Conservation (phyloP, 1,140 invertebrate genomes). For the Psix sp. region DNA sequence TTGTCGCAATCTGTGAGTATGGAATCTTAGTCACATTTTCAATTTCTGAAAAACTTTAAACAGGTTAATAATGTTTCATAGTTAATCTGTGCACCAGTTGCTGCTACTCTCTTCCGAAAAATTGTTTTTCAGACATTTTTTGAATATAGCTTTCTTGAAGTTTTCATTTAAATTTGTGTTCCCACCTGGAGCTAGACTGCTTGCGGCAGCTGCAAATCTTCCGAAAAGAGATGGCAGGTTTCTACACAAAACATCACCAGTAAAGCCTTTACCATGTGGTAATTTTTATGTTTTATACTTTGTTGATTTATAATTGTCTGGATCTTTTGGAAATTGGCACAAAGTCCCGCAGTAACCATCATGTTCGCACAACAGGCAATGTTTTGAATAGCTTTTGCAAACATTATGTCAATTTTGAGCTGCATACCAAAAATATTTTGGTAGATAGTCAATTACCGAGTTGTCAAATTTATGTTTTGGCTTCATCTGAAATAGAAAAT, state of each 20-base stretch:
- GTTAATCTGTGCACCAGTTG: too few relatives aligned
- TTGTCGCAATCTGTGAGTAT: too few relatives aligned
- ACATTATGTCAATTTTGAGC: constrained; percentile 1
- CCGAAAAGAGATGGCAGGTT: not conserved
- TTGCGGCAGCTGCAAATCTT: not conserved
- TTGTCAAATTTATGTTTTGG: constrained; percentile 16
- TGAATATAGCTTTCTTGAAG: constrained; percentile 7
- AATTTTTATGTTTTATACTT: too few relatives aligned
- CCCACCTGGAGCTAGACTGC: constrained; percentile 2
- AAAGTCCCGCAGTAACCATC: not conserved
- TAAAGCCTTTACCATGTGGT: constrained; percentile 2
- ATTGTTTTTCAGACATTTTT: constrained; percentile 12
- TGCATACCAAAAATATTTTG: constrained; percentile 3
- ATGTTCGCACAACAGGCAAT: not conserved
- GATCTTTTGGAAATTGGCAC: constrained; percentile 2
- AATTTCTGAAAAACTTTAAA: too few relatives aligned
- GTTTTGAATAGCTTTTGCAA: not conserved
- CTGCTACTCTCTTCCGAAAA: constrained; percentile 11
- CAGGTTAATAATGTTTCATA: too few relatives aligned
- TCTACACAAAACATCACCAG: not conserved
- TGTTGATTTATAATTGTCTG: not conserved
- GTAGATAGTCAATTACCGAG: constrained; percentile 2
- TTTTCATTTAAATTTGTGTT: constrained; percentile 1
- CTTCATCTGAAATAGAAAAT: constrained; percentile 16
- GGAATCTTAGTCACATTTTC: too few relatives aligned